Percentiles rank a stretch among this genome's conserved stretches.
phyloP scores from a whole-genome alignment of 2,888 invertebrate species.

The Acrobasis consociella region DNA sequence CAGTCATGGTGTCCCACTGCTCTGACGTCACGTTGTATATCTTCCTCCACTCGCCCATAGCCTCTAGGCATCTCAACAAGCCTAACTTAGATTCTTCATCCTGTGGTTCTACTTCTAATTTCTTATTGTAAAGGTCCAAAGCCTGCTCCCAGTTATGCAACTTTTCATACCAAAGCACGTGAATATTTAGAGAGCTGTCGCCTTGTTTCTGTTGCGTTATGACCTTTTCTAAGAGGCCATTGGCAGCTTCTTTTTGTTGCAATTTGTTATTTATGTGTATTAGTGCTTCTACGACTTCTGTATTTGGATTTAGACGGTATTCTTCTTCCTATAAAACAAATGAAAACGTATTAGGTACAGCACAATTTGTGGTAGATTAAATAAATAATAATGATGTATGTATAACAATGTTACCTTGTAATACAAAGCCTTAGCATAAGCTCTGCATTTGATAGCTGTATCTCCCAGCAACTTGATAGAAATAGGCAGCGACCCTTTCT shows the following conservation, averaged over 20 bases:
- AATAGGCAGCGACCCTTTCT: conserved; percentile 96
- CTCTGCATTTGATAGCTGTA: conserved; percentile 95
- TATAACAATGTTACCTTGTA: conserved; percentile 70
- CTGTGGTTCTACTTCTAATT: conserved; percentile 85
- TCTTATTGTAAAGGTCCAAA: conserved; percentile 91
- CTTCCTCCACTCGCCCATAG: conserved; percentile 98
- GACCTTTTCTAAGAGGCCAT: conserved; percentile 94
- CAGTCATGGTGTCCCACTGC: conserved; percentile 75
- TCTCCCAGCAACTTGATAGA: conserved; percentile 94
- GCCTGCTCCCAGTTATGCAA: conserved; percentile 99
- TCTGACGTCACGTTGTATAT: conserved; percentile 91
- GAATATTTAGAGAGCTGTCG: conserved; percentile 76
- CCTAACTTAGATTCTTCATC: conserved; percentile 94
- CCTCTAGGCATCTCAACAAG: conserved; percentile 97
- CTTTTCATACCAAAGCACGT: conserved; percentile 98
- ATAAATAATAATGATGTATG: no score
- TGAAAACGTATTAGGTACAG: background rate
- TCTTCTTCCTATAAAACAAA: conserved; percentile 88
- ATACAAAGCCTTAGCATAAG: conserved; percentile 85
- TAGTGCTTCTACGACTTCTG: conserved; percentile 94
- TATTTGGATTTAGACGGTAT: conserved; percentile 86
- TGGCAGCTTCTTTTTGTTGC: conserved; percentile 98
- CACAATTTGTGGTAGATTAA: background rate
- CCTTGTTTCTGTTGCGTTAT: conserved; percentile 88
- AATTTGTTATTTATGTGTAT: conserved; percentile 99